Base-by-base conservation (phyloP, 2,113 vertebrate genomes). In the Oncorhynchus mykiss region DNA sequence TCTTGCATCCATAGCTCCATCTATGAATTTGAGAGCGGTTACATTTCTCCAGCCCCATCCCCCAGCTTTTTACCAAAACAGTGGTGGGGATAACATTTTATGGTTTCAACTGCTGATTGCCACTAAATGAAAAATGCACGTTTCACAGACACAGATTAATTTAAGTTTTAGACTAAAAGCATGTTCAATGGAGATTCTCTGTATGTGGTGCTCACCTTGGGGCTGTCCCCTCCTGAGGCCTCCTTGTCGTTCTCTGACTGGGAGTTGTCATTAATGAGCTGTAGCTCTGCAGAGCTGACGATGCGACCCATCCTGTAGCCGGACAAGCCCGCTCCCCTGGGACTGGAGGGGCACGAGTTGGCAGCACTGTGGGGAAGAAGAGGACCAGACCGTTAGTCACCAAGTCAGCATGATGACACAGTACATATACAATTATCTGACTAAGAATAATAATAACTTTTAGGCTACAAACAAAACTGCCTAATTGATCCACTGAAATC, bases 341-440 rank as follows among this genome's bases (percentile, higher is more conserved):
- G 97, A 85, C 97, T 99, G 80, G 97, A 99, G 64, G 97, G 97
- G 92, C 97, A 99, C 69, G 97, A 99, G 93, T 98, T 98, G 84
- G 97, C 96, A 90, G 97, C 97, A 79, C 96, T 98, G 93, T 65
- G 77, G 71, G 20, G 57, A 69, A 0, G 13, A 2, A 16, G 2
- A n/a, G 11, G 16, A 16, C 39, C 3, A 73, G 67, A 71, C 68
- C 0, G 8, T 68, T 31, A 45, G 14, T 68, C 25, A 11, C 16
- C 14, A 49, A 70, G 11, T 24, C 13, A 57, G 54, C 20, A 20
- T 57, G 54, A 57, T 45, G 39, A 3, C 54, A 57, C 54, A 57
- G 13, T 45, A 45, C 2, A 45, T 57, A 18, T 57, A 16, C 20
- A 64, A n/a, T n/a, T 6, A n/a, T 64, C 22, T 64, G 62, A 25